Evolutionary conservation across 2,888 invertebrate species (phyloP), one percentile per base, ranked within the genome.

Genomic region (Achlya flavicornis): DNA sequence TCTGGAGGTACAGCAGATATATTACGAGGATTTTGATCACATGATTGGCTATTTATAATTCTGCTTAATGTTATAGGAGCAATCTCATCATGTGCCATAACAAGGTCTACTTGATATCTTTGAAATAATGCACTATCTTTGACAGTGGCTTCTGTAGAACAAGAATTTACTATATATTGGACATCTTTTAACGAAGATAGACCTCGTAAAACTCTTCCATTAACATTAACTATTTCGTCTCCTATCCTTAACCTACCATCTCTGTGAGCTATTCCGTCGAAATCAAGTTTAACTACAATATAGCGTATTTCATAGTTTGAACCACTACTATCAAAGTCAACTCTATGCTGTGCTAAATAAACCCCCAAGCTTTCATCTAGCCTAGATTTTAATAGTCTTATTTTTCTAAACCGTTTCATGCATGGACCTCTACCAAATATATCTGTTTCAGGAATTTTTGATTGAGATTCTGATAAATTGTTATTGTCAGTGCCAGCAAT

Each of bases 161-260:
- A 94, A 38, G 93, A 93, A 73, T 94, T 94, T 1, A 94, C 94
- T 70, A 95, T 92, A 60, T 95, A 91, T 75, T 95, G 95, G 19
- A 95, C 95, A 75, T 96, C 96, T 80, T 95, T 95, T 65, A 95
- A 90, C 7, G 96, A 95, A 58, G 96, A 94, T 64, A 97, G 93
- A 1, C 97, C 97, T 69, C 96, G 95, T 66, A 98, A 90, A 70
- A 97, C 95, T 79, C 95, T 95, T 11, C 98, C 98, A 86, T 98
- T 98, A 41, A 98, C 97, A 88, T 97, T 97, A 12, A 98, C 96
- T 70, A 98, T 96, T 94, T 98, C 97, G 89, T 98, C 98, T 14
- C 98, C 98, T 66, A 97, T 95, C 77, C 96, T 95, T 68, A 98
- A 94, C 76, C 97, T 95, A 26, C 97, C 97, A 85, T 97, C 97